Conservation (phyloP, 2,888 invertebrate genomes). For the Pammene aurita region DNA sequence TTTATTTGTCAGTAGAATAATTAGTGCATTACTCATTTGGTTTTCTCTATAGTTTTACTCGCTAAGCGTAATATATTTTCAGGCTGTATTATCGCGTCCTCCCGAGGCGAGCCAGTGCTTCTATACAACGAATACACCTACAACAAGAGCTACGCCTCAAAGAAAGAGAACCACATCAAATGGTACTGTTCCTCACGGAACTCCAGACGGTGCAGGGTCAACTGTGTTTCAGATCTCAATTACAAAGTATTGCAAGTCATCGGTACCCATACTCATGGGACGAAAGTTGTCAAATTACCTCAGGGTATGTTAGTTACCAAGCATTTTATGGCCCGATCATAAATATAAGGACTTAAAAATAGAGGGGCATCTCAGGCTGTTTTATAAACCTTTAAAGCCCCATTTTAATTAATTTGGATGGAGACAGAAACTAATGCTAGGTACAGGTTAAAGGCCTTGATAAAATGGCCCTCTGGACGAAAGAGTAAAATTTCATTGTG, state of each 20-base stretch:
- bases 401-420: no score
- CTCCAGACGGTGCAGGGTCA: conserved; percentile 58
- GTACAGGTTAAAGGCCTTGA: no score
- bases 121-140: conserved; percentile 54
- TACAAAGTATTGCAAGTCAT: conserved; percentile 41
- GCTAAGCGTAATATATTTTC: conserved; percentile 39
- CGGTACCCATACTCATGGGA: conserved; percentile 46
- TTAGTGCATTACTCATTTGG: background rate
- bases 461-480: no score
- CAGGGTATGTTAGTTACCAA: conserved; percentile 14
- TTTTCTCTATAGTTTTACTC: background rate
- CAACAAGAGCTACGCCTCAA: conserved; percentile 54
- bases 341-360: background rate
- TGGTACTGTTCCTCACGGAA: conserved; percentile 65
- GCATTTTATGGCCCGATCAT: conserved; percentile 18
- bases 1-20: no score
- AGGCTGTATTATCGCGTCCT: conserved; percentile 51
- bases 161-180: conserved; percentile 51
- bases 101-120: conserved; percentile 56
- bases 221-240: conserved; percentile 51
- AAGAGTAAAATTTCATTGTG: no score
- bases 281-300: conserved; percentile 29
- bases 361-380: background rate
- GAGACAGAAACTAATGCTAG: no score
- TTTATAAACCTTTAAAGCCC: no score